Conservation (phyloP, 2,888 invertebrate species). For the Aphodius granarius region DNA sequence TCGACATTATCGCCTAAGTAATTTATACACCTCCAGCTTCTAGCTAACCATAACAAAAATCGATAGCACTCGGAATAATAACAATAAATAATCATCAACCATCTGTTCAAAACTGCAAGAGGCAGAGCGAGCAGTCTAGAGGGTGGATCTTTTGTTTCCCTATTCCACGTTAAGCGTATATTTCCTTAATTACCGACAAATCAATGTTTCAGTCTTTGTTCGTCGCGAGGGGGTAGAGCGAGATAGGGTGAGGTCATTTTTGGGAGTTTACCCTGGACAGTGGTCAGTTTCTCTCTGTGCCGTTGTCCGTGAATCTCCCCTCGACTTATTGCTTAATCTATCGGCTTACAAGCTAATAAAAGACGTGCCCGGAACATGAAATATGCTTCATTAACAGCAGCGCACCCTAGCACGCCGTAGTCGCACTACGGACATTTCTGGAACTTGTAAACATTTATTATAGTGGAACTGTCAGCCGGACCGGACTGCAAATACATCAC, state of each 20-base stretch:
- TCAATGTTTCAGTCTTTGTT: constrained; percentile 3
- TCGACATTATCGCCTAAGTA: neutral
- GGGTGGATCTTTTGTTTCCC: constrained; percentile 37
- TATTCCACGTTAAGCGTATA: constrained; percentile 12
- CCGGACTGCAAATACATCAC: neutral
- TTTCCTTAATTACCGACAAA: constrained; percentile 23
- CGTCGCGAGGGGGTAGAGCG: neutral
- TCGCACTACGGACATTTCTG: neutral
- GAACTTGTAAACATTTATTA: neutral
- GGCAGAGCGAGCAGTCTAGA: constrained; percentile 32
- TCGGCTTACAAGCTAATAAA: constrained; percentile 50
- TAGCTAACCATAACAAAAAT: constrained; percentile 2
- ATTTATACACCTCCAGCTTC: neutral
- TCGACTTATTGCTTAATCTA: constrained; percentile 54
- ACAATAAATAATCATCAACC: constrained; percentile 38
- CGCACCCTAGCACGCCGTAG: constrained; percentile 28
- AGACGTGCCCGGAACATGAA: constrained; percentile 37
- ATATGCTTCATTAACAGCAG: constrained; percentile 46
- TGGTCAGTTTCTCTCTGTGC: constrained; percentile 48
- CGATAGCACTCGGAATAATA: constrained; percentile 32
- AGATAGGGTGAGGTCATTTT: neutral
- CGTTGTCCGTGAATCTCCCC: constrained; percentile 43
- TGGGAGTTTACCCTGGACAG: constrained; percentile 41
- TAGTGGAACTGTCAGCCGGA: neutral
- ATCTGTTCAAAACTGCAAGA: constrained; percentile 40